Percentiles rank a stretch among this genome's conserved stretches.
phyloP scores from a whole-genome alignment of 2,888 invertebrate genomes.

The Ectobius pallidus region DNA sequence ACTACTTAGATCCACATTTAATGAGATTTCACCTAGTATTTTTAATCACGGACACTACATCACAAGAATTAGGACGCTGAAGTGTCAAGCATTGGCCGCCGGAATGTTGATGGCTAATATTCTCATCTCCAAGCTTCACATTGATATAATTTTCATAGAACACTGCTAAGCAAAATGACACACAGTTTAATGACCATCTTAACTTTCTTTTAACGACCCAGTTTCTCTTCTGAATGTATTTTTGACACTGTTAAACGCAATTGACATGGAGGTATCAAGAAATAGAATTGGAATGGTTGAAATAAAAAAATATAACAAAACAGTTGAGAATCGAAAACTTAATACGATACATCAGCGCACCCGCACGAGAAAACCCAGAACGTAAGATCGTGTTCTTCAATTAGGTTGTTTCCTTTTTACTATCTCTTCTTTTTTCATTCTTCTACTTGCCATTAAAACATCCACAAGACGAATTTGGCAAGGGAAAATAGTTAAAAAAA shows the following conservation, averaged over 20 bases:
- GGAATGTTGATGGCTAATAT: conserved; percentile 32
- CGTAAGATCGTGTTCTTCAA: conserved; percentile 16
- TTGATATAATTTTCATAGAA: conserved; percentile 11
- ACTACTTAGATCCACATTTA: no score
- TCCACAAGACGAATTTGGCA: conserved; percentile 37
- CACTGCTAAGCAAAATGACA: background rate
- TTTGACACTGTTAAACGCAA: background rate
- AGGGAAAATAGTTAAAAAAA: conserved; percentile 29
- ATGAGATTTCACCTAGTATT: background rate
- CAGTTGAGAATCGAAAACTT: conserved; percentile 33
- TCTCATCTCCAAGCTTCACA: conserved; percentile 25
- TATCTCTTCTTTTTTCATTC: conserved; percentile 24
- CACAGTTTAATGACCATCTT: conserved; percentile 11
- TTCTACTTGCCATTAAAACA: conserved; percentile 36
- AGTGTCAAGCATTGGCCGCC: conserved; percentile 19
- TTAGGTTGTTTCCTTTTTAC: conserved; percentile 6
- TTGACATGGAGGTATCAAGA: conserved; percentile 19
- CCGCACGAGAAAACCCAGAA: conserved; percentile 31
- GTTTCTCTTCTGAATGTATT: background rate
- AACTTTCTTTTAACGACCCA: background rate
- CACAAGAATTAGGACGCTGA: background rate
- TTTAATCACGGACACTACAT: background rate
- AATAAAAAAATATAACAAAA: conserved; percentile 28
- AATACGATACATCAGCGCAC: conserved; percentile 36
- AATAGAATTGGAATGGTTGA: background rate